Evolutionary conservation across 2,113 vertebrate species (phyloP).

Genomic region (Mystacornis crossleyi): DNA sequence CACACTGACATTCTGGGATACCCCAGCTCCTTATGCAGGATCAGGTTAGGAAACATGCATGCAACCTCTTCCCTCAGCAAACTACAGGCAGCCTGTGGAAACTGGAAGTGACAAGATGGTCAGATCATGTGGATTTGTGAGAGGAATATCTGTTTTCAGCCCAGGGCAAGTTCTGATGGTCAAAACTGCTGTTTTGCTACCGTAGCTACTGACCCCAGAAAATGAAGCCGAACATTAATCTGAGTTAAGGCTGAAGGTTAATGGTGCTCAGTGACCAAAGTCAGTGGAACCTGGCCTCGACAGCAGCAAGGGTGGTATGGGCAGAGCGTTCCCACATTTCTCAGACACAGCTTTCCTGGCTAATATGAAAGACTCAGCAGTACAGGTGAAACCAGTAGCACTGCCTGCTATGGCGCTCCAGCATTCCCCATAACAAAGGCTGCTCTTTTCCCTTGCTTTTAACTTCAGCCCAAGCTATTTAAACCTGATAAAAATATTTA

Average conservation of each 20-base stretch:
- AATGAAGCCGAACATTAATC: background rate
- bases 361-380: background rate
- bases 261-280: background rate
- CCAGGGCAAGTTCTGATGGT: background rate
- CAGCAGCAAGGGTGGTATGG: background rate
- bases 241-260: background rate
- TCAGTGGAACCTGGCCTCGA: background rate
- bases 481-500: conserved; percentile 47
- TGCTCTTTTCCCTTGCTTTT: background rate
- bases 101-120: background rate
- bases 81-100: background rate
- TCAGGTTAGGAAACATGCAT: background rate
- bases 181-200: background rate
- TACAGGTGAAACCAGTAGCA: conserved; percentile 33
- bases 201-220: background rate
- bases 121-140: background rate
- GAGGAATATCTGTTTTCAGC: background rate
- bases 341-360: background rate
- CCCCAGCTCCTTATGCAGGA: background rate
- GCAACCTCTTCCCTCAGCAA: background rate
- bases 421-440: background rate
- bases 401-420: background rate
- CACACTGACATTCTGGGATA: background rate
- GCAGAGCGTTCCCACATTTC: background rate
- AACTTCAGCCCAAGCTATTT: conserved; percentile 21